Conservation (phyloP, 1,140 invertebrate genomes). For the Cotesia glomerata region DNA sequence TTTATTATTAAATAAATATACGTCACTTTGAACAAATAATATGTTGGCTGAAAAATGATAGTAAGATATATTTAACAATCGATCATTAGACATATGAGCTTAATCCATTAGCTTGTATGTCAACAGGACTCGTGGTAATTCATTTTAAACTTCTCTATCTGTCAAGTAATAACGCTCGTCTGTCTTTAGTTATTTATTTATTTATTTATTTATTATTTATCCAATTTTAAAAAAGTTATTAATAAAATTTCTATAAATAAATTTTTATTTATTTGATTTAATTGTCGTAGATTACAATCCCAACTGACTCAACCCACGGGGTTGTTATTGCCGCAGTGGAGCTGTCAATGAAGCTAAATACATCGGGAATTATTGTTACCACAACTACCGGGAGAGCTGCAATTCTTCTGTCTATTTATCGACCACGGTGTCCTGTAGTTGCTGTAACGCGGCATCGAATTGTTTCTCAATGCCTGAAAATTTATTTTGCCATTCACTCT, state of each 20-base stretch:
- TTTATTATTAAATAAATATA: too few relatives aligned
- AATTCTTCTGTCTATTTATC: slow-evolving; percentile 78
- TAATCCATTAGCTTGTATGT: too few relatives aligned
- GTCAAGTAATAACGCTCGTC: too few relatives aligned
- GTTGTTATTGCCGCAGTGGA: slow-evolving; percentile 84
- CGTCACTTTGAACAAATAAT: too few relatives aligned
- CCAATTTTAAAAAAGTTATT: neutral
- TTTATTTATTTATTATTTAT: neutral
- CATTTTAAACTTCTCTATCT: too few relatives aligned
- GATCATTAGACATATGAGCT: too few relatives aligned
- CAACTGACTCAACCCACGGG: slow-evolving; percentile 74
- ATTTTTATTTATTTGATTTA: neutral
- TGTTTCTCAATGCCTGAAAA: slow-evolving; percentile 76
- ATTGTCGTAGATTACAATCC: slow-evolving; percentile 60
- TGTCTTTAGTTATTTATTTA: too few relatives aligned
- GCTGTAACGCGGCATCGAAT: slow-evolving; percentile 77
- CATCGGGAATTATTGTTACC: slow-evolving; percentile 83
- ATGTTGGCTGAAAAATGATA: neutral
- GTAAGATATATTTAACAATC: neutral
- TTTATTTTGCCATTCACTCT: slow-evolving; percentile 73
- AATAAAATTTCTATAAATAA: neutral
- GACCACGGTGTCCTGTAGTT: slow-evolving; percentile 84
- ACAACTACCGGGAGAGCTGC: slow-evolving; percentile 84
- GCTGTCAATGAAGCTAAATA: slow-evolving; percentile 79
- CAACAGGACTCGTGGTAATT: too few relatives aligned